Conservation (phyloP, 2,113 vertebrate genomes). For the Myrmecobius fasciatus region DNA sequence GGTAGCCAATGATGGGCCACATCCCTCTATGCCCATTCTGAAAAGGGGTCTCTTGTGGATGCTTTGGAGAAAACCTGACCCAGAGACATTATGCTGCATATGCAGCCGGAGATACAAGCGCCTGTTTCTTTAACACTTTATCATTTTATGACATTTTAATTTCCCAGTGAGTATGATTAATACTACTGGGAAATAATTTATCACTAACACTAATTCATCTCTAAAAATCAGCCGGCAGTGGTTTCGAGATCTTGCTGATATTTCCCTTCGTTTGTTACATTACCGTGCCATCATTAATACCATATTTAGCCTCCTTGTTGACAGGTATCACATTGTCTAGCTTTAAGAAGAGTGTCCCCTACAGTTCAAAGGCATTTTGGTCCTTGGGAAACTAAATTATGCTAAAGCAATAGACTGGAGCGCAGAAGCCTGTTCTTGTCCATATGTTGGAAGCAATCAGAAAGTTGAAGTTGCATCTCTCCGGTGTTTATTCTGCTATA, state of each 20-base stretch:
- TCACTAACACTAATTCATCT: constrained; percentile 81
- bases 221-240: constrained; percentile 76
- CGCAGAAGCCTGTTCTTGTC: constrained; percentile 45
- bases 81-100: constrained; percentile 75
- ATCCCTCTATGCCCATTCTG: constrained; percentile 36
- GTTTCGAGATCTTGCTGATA: constrained; percentile 80
- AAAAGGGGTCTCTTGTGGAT: constrained; percentile 41
- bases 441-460: constrained; percentile 62
- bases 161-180: constrained; percentile 84
- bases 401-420: constrained; percentile 59
- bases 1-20: constrained; percentile 57
- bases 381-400: constrained; percentile 74
- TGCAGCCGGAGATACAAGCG: constrained; percentile 76
- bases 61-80: constrained; percentile 54
- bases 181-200: constrained; percentile 84
- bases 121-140: constrained; percentile 84
- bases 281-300: constrained; percentile 81
- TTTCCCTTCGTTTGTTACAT: constrained; percentile 77
- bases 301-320: constrained; percentile 73
- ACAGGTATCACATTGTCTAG: constrained; percentile 68
- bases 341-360: constrained; percentile 70
- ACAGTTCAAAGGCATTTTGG: constrained; percentile 69
- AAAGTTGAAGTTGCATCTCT: constrained; percentile 51
- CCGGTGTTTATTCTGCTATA: constrained; percentile 54
- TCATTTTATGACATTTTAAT: constrained; percentile 86